A percentile compares a stretch with the other conserved stretches of the same genome.
Evolutionary conservation across 2,888 invertebrate genomes (phyloP).

Genomic region (Candidula unifasciata): DNA sequence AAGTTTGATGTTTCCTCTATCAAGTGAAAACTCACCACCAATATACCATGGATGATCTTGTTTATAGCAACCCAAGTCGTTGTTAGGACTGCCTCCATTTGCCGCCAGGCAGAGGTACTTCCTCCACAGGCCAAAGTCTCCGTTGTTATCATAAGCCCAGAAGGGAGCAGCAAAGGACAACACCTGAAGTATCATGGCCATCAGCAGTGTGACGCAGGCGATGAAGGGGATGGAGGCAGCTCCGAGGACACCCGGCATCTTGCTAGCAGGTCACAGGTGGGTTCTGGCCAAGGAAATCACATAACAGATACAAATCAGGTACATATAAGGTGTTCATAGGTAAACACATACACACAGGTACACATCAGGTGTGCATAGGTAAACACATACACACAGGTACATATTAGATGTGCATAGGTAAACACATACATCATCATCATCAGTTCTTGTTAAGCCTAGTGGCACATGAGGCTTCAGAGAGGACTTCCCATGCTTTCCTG

Average conservation of each 20-base stretch:
- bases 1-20: neutral
- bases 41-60: conserved; percentile 56
- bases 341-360: no score
- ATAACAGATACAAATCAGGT: no score
- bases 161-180: conserved; percentile 66
- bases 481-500: no score
- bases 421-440: no score
- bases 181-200: conserved; percentile 62
- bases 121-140: conserved; percentile 68
- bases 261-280: neutral
- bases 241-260: conserved; percentile 65
- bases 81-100: conserved; percentile 39
- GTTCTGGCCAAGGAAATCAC: neutral
- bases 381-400: no score
- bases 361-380: no score
- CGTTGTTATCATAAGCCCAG: conserved; percentile 61
- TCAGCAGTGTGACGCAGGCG: conserved; percentile 63
- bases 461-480: no score
- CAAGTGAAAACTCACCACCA: neutral
- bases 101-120: conserved; percentile 58
- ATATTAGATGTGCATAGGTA: no score
- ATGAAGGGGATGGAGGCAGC: conserved; percentile 68
- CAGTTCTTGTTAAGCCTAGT: no score
- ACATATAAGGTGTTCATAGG: no score
- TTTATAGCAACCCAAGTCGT: conserved; percentile 58